These are phyloP conservation scores for Caenorhabditis brenneri DNA, from an alignment of 1,140 invertebrate genomes.

Conservation along the genomic window DNA sequence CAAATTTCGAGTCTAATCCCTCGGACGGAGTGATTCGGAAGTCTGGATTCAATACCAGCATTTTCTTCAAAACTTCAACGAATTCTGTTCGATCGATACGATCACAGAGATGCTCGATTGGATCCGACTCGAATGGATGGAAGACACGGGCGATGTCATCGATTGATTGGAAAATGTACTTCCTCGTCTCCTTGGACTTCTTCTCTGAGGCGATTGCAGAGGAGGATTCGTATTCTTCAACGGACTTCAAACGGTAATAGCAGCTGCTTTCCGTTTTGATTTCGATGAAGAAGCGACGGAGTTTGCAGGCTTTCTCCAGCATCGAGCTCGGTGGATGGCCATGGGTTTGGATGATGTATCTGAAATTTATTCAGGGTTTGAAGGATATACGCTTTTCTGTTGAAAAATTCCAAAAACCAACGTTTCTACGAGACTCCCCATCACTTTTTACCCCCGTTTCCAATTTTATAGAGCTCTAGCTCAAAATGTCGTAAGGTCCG, in stretches of 20 bases:
- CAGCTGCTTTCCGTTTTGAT: constrained; percentile 32
- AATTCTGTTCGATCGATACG: constrained; percentile 64
- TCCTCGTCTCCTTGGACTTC: constrained; percentile 98
- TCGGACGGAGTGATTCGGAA: constrained; percentile 61
- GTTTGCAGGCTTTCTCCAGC: constrained; percentile 98
- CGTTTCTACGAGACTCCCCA: too few relatives aligned
- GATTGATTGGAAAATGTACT: constrained; percentile 99
- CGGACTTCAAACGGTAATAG: constrained; percentile 77
- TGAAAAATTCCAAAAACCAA: too few relatives aligned
- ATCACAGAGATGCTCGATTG: constrained; percentile 49
- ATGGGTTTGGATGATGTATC: constrained; percentile 86
- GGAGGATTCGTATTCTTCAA: constrained; percentile 96
- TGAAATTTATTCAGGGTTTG: too few relatives aligned
- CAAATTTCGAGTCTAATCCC: constrained; percentile 67
- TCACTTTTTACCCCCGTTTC: too few relatives aligned
- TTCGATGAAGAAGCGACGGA: constrained; percentile 93
- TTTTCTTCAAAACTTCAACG: constrained; percentile 68
- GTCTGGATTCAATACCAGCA: constrained; percentile 70
- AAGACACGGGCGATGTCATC: constrained; percentile 88
- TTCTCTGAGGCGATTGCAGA: constrained; percentile 85
- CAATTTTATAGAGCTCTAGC: too few relatives aligned
- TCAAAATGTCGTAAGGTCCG: too few relatives aligned
- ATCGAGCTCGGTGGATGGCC: constrained; percentile 95
- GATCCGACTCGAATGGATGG: constrained; percentile 46
- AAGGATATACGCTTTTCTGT: too few relatives aligned